A percentile compares a stretch with the other conserved stretches of the same genome.
phyloP scores from a whole-genome alignment of 2,113 vertebrate species.

The Nansenia antarctica region DNA sequence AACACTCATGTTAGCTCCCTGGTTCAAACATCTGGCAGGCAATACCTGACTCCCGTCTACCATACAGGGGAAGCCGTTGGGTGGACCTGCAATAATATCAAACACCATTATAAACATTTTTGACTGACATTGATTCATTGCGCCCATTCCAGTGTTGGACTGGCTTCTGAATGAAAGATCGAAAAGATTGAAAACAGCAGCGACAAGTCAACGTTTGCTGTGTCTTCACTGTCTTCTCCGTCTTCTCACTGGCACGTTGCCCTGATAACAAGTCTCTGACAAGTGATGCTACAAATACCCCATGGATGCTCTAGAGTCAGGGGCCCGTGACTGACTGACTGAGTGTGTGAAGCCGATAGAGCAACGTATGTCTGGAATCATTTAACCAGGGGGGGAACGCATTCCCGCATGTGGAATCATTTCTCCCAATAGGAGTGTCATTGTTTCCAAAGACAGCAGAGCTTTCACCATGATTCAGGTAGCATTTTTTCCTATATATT shows the following conservation, averaged over 20 bases:
- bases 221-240: no score
- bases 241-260: background rate
- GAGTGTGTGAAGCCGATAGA: conserved; percentile 36
- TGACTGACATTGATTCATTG: conserved; percentile 54
- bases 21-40: conserved; percentile 51
- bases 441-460: conserved; percentile 67
- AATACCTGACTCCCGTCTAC: conserved; percentile 35
- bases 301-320: conserved; percentile 25
- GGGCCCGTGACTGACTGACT: background rate
- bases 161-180: no score
- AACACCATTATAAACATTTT: conserved; percentile 53
- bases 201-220: conserved; percentile 6
- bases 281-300: conserved; percentile 41
- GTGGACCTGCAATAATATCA: conserved; percentile 57
- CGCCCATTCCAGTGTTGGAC: no score
- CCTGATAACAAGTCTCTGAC: conserved; percentile 37
- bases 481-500: conserved; percentile 54
- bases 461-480: conserved; percentile 57
- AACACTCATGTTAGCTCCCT: conserved; percentile 12
- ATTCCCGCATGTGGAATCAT: conserved; percentile 67
- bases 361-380: conserved; percentile 69
- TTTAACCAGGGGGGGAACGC: conserved; percentile 59
- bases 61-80: conserved; percentile 37
- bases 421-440: conserved; percentile 67
- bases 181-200: conserved; percentile 10